Conservation (phyloP, 2,888 invertebrate genomes). For the Oligia latruncula region DNA sequence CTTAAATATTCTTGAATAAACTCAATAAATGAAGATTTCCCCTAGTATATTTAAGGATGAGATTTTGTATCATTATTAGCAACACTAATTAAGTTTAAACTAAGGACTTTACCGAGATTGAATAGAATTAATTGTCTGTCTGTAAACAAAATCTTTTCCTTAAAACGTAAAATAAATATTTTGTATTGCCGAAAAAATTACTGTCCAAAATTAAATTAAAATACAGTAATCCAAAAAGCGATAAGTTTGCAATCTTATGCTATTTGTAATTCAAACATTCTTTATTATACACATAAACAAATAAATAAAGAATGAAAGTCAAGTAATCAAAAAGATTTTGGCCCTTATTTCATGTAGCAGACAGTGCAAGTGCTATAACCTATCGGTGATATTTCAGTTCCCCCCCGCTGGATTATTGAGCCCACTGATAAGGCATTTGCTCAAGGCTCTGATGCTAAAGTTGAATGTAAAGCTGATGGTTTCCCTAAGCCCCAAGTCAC, state of each 20-base stretch:
- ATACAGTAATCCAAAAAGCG: not conserved
- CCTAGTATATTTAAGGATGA: conserved; percentile 32
- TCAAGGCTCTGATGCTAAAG: conserved; percentile 97
- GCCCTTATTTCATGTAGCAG: conserved; percentile 20
- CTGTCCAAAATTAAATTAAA: conserved; percentile 16
- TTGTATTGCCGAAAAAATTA: not conserved
- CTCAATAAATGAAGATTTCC: conserved; percentile 7
- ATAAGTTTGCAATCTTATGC: conserved; percentile 11
- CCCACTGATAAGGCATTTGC: conserved; percentile 98
- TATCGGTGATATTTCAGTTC: conserved; percentile 92
- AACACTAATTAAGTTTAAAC: not conserved
- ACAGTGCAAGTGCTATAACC: conserved; percentile 69
- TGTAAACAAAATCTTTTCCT: conserved; percentile 42
- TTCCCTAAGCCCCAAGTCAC: conserved; percentile 98
- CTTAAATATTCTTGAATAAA: conserved; percentile 43
- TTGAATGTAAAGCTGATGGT: conserved; percentile 98
- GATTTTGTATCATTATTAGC: conserved; percentile 36
- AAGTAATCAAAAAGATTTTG: conserved; percentile 19
- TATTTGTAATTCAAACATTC: conserved; percentile 20
- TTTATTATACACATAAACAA: conserved; percentile 1
- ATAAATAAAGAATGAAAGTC: conserved; percentile 31
- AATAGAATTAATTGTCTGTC: not conserved
- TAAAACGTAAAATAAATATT: not conserved
- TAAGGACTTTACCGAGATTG: not conserved
- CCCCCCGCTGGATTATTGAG: conserved; percentile 98